Base-by-base conservation (phyloP, 2,888 invertebrate genomes). In the Apotomis capreana region DNA sequence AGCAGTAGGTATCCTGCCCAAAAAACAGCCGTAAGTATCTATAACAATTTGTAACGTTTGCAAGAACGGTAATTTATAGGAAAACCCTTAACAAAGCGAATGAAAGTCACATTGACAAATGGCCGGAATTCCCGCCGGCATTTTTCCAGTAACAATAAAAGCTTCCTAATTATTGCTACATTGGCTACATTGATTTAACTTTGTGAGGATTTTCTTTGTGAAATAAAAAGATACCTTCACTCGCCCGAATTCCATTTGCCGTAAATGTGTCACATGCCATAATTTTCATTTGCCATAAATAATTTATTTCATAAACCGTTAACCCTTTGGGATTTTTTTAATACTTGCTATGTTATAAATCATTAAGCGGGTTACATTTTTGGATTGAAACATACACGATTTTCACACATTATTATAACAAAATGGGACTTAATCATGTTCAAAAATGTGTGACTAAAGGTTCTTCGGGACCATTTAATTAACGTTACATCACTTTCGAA, bases 21-120 rank as follows among this genome's bases (percentile, higher is more conserved):
- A 68, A 67, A 71, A 71, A 61, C 67, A 55, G 55, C 65, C 12
- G 49, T 60, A n/a, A n/a, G n/a, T n/a, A 64, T 61, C 70, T 37
- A 62, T 65, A 70, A 40, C 65, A 49, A 51, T 71, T 57, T 37
- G 68, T 52, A 59, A 51, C 69, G 37, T 68, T 70, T 44, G 64
- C 58, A 68, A 72, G 62, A 63, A 63, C 68, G 68, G 63, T 58
- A 72, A 72, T 72, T 68, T 63, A 72, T 72, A 72, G 68, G 60
- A 62, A 52, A 68, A 46, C 58, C 72, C 68, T 71, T 57, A 72
- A 72, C 72, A 72, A 72, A 72, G 68, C 67, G 61, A 68, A 72
- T 68, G 72, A 72, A 72, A 68, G 72, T 63, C 72, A 63, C 62
- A 46, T 54, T 72, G 72, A 72, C 72, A 72, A 72, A 72, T 72